Conservation (phyloP, 2,888 invertebrate species). For the Pecten maximus region DNA sequence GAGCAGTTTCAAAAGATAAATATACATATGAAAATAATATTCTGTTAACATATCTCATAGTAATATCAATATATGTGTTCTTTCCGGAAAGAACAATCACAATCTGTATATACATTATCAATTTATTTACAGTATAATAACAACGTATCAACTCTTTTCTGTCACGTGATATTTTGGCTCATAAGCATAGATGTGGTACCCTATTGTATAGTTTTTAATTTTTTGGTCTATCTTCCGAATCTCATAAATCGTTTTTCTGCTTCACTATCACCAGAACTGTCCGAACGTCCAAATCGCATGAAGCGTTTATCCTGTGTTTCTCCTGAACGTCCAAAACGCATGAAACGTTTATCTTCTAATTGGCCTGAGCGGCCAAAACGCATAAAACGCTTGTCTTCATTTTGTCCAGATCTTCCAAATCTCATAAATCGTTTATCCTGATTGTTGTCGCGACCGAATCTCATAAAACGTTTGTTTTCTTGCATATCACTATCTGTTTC, state of each 20-base stretch:
- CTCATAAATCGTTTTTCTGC: slow-evolving; percentile 72
- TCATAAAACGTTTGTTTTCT: slow-evolving; percentile 62
- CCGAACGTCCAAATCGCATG: slow-evolving; percentile 59
- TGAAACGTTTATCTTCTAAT: slow-evolving; percentile 65
- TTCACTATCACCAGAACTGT: slow-evolving; percentile 42
- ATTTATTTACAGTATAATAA: slow-evolving; percentile 19
- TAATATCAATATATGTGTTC: slow-evolving; percentile 41
- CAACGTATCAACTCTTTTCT: neutral
- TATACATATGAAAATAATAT: slow-evolving; percentile 51
- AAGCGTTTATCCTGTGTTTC: slow-evolving; percentile 60
- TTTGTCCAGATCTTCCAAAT: slow-evolving; percentile 58
- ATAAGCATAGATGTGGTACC: slow-evolving; percentile 42
- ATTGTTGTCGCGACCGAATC: slow-evolving; percentile 64
- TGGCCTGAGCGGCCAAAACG: slow-evolving; percentile 68
- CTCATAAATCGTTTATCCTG: slow-evolving; percentile 59
- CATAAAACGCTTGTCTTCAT: slow-evolving; percentile 73
- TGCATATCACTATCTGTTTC: slow-evolving; percentile 56
- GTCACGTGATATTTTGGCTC: neutral
- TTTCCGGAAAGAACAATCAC: slow-evolving; percentile 50
- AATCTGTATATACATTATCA: slow-evolving; percentile 22
- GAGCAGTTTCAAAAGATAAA: slow-evolving; percentile 38
- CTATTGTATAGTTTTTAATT: slow-evolving; percentile 62
- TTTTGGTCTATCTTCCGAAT: slow-evolving; percentile 66
- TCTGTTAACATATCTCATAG: slow-evolving; percentile 37
- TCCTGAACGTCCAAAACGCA: slow-evolving; percentile 68